phyloP scores from a whole-genome alignment of 2,113 vertebrate species.

The Leucosticte australis region DNA sequence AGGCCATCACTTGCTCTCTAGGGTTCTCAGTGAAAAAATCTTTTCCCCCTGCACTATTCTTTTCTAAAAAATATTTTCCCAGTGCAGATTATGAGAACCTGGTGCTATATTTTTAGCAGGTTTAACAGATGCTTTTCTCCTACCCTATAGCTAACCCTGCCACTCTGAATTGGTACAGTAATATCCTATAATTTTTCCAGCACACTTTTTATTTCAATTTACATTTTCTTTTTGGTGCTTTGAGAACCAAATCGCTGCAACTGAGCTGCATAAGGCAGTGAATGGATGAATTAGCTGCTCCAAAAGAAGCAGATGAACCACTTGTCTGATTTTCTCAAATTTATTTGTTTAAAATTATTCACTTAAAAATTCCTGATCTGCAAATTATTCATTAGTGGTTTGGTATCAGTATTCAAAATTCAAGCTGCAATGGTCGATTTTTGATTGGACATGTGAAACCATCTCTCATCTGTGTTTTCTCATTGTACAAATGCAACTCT shows the following conservation, averaged over 20 bases:
- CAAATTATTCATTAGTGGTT: conserved; percentile 65
- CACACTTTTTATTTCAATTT: conserved; percentile 48
- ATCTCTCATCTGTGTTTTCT: conserved; percentile 51
- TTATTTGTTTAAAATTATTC: conserved; percentile 67
- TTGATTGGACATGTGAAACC: conserved; percentile 46
- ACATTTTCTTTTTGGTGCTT: conserved; percentile 59
- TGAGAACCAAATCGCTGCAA: conserved; percentile 63
- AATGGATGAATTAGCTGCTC: conserved; percentile 56
- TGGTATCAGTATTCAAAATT: conserved; percentile 57
- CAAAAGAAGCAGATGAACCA: conserved; percentile 63
- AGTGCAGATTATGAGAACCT: neutral
- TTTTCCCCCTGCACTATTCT: neutral
- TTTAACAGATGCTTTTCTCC: conserved; percentile 54
- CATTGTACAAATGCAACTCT: conserved; percentile 30
- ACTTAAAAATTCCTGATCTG: conserved; percentile 64
- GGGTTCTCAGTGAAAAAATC: neutral
- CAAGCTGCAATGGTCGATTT: conserved; percentile 36
- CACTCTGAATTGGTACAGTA: conserved; percentile 34
- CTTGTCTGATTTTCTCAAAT: conserved; percentile 65
- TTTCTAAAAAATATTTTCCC: neutral
- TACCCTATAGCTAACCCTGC: neutral
- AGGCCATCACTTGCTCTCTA: neutral
- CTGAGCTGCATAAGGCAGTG: conserved; percentile 50
- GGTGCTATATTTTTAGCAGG: conserved; percentile 35
- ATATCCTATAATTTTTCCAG: conserved; percentile 29